Percentiles rank a stretch among this genome's conserved stretches.
Evolutionary conservation across 1,140 invertebrate genomes (phyloP).

Genomic region (Micrasema minimum): DNA sequence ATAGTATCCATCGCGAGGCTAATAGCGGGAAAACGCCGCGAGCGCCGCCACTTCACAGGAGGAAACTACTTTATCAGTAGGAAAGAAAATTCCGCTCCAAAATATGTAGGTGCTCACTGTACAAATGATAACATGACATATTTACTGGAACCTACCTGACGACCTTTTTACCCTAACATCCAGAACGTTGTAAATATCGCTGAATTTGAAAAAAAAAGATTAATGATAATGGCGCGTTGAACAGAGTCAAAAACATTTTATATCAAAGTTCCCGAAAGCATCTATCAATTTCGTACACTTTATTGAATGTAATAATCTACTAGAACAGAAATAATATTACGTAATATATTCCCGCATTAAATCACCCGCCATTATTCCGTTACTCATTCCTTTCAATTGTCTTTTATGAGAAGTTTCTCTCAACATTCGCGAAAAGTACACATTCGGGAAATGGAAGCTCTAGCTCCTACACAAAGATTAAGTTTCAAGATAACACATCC

Average conservation of each 20-base stretch:
- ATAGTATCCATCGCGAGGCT: slow-evolving; percentile 11
- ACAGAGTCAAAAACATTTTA: neutral
- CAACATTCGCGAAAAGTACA: slow-evolving; percentile 1
- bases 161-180: neutral
- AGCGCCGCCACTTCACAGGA: slow-evolving; percentile 12
- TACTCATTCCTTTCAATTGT: slow-evolving; percentile 16
- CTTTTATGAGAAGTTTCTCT: slow-evolving; percentile 9
- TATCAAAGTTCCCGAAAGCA: neutral
- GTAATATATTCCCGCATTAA: slow-evolving; percentile 5
- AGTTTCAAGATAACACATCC: slow-evolving; percentile 22
- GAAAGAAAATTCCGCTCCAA: slow-evolving; percentile 17
- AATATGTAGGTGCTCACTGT: neutral
- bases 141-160: slow-evolving; percentile 1
- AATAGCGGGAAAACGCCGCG: slow-evolving; percentile 29
- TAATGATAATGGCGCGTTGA: slow-evolving; percentile 1
- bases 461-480: slow-evolving; percentile 15
- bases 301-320: no score
- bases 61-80: slow-evolving; percentile 40
- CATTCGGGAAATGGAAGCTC: slow-evolving; percentile 21
- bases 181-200: neutral
- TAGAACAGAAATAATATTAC: neutral
- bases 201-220: slow-evolving; percentile 13
- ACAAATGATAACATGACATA: slow-evolving; percentile 5
- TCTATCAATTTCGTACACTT: no score
- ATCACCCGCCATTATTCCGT: neutral